Evolutionary conservation across 2,113 vertebrate genomes (phyloP).

Genomic region (Cygnus buccinator): DNA sequence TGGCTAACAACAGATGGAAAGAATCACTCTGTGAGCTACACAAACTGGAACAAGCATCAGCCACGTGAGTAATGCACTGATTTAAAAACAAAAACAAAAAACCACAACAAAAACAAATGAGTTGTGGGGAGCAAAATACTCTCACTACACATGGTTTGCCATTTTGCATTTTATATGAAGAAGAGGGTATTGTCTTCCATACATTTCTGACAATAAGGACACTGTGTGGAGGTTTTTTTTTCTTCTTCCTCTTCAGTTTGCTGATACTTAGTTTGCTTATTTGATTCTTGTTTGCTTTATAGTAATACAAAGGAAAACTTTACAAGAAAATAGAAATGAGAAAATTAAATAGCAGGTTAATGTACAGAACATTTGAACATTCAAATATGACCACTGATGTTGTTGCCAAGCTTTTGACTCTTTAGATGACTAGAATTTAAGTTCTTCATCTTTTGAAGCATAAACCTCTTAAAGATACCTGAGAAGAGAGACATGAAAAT

Average conservation of each 20-base stretch:
- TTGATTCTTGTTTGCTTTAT: neutral
- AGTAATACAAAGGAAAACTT: neutral
- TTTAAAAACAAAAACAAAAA: neutral
- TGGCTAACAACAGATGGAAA: slow-evolving; percentile 78
- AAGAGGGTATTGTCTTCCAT: neutral
- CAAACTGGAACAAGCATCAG: slow-evolving; percentile 91
- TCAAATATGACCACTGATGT: neutral
- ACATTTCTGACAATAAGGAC: neutral
- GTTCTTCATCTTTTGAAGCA: neutral
- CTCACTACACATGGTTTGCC: neutral
- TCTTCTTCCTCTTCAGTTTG: neutral
- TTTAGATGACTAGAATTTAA: neutral
- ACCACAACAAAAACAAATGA: neutral
- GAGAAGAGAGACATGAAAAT: neutral
- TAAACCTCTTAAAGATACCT: neutral
- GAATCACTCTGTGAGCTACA: slow-evolving; percentile 74
- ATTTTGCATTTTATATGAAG: neutral
- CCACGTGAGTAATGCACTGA: slow-evolving; percentile 81
- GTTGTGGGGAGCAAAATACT: accelerated
- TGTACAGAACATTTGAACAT: neutral
- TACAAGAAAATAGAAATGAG: neutral
- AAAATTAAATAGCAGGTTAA: neutral
- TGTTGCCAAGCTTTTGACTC: neutral
- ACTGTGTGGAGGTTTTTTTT: neutral
- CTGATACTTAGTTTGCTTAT: neutral